phyloP scores from a whole-genome alignment of 1,140 invertebrate species.

The Panagrolaimus sp. region DNA sequence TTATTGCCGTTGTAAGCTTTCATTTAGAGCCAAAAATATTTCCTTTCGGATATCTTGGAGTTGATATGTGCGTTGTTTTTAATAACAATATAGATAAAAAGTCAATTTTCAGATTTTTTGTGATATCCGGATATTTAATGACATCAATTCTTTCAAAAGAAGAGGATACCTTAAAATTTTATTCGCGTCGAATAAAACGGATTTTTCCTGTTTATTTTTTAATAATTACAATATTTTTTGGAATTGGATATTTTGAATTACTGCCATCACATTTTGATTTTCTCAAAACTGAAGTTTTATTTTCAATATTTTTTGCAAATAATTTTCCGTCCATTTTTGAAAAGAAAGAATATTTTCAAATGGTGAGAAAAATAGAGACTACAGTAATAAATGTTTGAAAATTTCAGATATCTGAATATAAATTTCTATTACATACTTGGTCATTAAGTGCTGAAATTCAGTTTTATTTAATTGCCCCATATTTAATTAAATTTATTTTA shows the following conservation, averaged over 20 bases:
- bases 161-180: background rate
- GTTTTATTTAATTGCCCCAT: slow-evolving; percentile 20
- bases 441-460: slow-evolving; percentile 22
- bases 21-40: background rate
- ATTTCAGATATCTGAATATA: background rate
- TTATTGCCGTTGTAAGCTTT: background rate
- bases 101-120: slow-evolving; percentile 19
- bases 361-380: background rate
- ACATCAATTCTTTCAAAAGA: background rate
- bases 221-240: background rate
- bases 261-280: background rate
- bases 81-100: background rate
- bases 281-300: background rate
- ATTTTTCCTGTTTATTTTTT: background rate
- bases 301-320: background rate
- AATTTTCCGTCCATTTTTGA: background rate
- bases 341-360: slow-evolving; percentile 29
- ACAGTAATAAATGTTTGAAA: too few species aligned
- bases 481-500: slow-evolving; percentile 27
- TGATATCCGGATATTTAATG: slow-evolving; percentile 9
- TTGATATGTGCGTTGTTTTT: slow-evolving; percentile 7
- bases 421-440: slow-evolving; percentile 19
- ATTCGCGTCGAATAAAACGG: background rate
- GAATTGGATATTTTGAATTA: background rate
- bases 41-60: background rate